Percentiles rank a stretch among this genome's conserved stretches.
Conservation (phyloP, 2,113 vertebrate species). For the Phylloscopus whistleri region DNA sequence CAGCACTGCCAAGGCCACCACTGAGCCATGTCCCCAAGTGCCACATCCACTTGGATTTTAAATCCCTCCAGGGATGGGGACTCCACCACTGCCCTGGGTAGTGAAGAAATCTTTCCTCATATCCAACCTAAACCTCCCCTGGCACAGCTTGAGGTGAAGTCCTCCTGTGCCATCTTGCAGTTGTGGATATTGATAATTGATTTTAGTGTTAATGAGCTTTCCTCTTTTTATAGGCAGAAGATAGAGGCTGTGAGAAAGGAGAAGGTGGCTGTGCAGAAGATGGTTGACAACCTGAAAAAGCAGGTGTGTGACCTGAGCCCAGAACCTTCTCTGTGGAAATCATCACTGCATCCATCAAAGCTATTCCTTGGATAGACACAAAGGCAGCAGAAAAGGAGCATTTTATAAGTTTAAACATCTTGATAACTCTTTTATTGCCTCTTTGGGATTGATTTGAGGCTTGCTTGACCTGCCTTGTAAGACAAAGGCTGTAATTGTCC, state of each 20-base stretch:
- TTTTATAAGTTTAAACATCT: neutral
- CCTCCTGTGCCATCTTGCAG: neutral
- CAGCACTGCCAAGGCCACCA: too few species aligned
- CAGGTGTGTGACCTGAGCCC: slow-evolving; percentile 72
- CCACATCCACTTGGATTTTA: too few species aligned
- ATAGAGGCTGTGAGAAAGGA: slow-evolving; percentile 81
- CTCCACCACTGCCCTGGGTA: too few species aligned
- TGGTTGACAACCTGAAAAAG: slow-evolving; percentile 81
- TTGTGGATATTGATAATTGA: neutral
- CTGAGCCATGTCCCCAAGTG: too few species aligned
- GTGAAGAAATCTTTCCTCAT: too few species aligned
- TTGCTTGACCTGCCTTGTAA: neutral
- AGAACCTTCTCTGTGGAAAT: neutral
- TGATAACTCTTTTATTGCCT: neutral
- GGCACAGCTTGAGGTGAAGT: neutral
- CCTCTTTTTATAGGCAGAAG: slow-evolving; percentile 72
- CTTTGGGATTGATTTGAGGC: neutral
- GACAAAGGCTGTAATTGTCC: fast-evolving
- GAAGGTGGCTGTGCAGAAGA: slow-evolving; percentile 78
- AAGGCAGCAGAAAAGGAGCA: neutral
- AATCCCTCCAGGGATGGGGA: too few species aligned
- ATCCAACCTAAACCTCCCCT: neutral
- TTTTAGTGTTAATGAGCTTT: neutral
- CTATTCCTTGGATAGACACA: neutral
- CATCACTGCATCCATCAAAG: neutral